Evolutionary conservation across 92 coral and sea anemone species (phyloP), one percentile per base, ranked within the genome.

Genomic region (Zoanthus solanderi): DNA sequence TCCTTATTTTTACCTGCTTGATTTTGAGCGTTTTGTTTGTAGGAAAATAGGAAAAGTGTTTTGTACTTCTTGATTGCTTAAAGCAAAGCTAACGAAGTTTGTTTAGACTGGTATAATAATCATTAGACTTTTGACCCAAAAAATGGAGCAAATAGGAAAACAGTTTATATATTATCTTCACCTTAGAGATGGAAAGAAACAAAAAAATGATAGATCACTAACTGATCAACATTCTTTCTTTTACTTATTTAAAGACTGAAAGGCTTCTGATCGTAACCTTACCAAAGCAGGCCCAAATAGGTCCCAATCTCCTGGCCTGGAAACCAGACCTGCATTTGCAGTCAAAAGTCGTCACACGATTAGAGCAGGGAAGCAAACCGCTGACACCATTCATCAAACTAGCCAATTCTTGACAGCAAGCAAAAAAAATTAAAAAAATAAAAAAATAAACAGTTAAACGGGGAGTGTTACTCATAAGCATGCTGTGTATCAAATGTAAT

Each of bases 251-350:
- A 1, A 14, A 23, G 17, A 9, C 16, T 2, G 16, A 23, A 77
- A 54, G 0, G 66, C 44, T 5, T 13, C 10, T 52, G 9, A 2
- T 6, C 23, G 1, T 65, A 65, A 7, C 14, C 85, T 1, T 81
- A 81, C 85, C 85, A 45, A 65, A 81, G 46, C 85, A 81, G 42
- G 85, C 75, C 85, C 85, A 66, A 23, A 67, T 81, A 16, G 85
- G 85, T 57, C 85, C 85, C 61, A 81, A 29, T 81, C 63, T 81
- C 75, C 18, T 45, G 58, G 75, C 63, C 61, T 90, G 81, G 68
- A 79, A 90, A 53, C 92, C 92, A 18, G 76, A 52, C 77, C 87
- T 84, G 34, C 92, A 90, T 47, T 78, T 78, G 84, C 92, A 90
- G 53, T 88, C 84, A 11, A 7, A 50, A 16, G 74, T 71, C 46